Evolutionary conservation across 35 echinoderm and acorn worm species (phyloP).

Genomic region (Apostichopus californicus): DNA sequence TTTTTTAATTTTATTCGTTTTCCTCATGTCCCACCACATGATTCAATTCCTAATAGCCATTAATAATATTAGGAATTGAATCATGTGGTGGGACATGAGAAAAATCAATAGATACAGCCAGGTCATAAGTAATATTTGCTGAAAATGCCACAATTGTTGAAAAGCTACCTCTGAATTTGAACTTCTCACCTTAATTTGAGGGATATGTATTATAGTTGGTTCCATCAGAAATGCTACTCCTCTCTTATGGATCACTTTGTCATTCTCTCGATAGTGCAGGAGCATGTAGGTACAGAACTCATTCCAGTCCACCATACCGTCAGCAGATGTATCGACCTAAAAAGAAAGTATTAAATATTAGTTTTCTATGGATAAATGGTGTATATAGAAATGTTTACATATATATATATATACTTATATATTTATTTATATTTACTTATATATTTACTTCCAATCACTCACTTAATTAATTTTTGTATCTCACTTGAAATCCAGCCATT

Average conservation of each 20-base stretch:
- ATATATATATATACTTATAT: too few species aligned
- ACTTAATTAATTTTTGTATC: too few species aligned
- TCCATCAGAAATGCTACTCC: conserved; percentile 65
- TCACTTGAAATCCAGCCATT: too few species aligned
- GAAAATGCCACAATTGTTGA: not conserved
- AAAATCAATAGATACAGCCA: not conserved
- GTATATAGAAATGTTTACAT: too few species aligned
- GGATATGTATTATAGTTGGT: conserved; percentile 77
- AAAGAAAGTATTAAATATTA: not conserved
- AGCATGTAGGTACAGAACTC: conserved; percentile 97
- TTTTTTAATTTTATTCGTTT: too few species aligned
- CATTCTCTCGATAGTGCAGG: conserved; percentile 85
- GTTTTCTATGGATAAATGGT: too few species aligned
- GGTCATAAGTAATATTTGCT: not conserved
- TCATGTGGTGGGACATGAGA: too few species aligned
- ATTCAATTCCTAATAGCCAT: not conserved
- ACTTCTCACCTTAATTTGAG: conserved; percentile 78
- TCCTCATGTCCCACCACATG: not conserved
- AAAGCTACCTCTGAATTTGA: not conserved
- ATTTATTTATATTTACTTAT: too few species aligned
- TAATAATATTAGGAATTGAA: too few species aligned
- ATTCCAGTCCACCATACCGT: conserved; percentile 99
- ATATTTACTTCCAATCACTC: too few species aligned
- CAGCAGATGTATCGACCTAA: conserved; percentile 95
- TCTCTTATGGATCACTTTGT: conserved; percentile 70